These are phyloP conservation scores for Drosophila mercatorum DNA, from an alignment of 2,888 invertebrate species.

Conservation along the genomic window DNA sequence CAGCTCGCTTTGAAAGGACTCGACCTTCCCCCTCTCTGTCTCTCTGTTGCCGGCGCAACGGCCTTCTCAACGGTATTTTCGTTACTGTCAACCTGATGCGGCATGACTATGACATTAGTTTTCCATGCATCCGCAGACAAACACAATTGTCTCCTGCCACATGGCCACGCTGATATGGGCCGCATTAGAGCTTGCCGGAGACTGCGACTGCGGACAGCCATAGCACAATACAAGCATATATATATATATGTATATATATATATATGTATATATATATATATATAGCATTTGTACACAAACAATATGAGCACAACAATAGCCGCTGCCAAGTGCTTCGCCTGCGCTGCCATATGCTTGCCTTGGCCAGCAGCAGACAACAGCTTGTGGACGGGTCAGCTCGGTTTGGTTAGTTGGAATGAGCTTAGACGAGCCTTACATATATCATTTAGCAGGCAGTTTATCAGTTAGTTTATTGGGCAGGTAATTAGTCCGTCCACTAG, in stretches of 20 bases:
- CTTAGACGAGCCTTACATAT: too few species aligned
- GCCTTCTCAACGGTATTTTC: slow-evolving; percentile 52
- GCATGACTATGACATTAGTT: slow-evolving; percentile 76
- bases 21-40: neutral
- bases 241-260: neutral
- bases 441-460: too few species aligned
- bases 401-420: too few species aligned
- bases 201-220: slow-evolving; percentile 1
- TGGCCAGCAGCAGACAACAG: neutral
- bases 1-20: slow-evolving; percentile 8
- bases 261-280: neutral
- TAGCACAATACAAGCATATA: neutral
- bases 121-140: slow-evolving; percentile 42
- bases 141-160: slow-evolving; percentile 8
- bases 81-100: slow-evolving; percentile 69
- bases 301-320: slow-evolving; percentile 35
- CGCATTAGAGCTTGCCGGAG: slow-evolving; percentile 3
- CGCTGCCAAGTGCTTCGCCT: slow-evolving; percentile 41
- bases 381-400: slow-evolving; percentile 18
- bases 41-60: neutral
- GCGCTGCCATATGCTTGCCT: slow-evolving; percentile 1
- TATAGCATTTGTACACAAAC: neutral
- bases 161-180: slow-evolving; percentile 3
- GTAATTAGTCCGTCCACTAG: too few species aligned
- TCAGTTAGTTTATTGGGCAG: too few species aligned